Conservation (phyloP, 2,797 vertebrate genomes). For the Mormyrops attenuatus region DNA sequence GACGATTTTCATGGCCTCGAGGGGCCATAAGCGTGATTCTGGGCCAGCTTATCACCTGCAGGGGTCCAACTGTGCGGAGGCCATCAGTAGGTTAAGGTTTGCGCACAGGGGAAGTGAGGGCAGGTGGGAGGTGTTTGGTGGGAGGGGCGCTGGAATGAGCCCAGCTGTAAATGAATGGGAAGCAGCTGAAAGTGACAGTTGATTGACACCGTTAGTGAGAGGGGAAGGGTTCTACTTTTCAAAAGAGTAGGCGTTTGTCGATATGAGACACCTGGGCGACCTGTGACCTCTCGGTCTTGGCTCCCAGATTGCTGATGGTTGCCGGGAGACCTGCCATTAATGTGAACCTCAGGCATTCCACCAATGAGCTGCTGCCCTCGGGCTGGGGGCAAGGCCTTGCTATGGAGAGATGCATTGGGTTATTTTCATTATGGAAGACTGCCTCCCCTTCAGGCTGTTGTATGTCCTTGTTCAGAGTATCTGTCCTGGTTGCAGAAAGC, state of each 20-base stretch:
- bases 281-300: constrained; percentile 43
- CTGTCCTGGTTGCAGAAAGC: not conserved
- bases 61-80: not conserved
- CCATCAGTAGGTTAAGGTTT: not conserved
- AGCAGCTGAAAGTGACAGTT: constrained; percentile 47
- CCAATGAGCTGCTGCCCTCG: constrained; percentile 37
- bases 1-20: not conserved
- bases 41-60: not conserved
- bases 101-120: not conserved
- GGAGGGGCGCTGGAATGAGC: constrained; percentile 50
- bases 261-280: constrained; percentile 40
- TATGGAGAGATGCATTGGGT: not conserved
- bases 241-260: constrained; percentile 21
- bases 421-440: not conserved
- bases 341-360: constrained; percentile 45
- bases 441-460: not conserved
- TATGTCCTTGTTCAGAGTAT: not conserved
- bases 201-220: constrained; percentile 32
- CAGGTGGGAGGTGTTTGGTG: constrained; percentile 5
- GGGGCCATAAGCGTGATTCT: not conserved
- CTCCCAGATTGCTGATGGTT: constrained; percentile 48
- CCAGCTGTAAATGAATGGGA: constrained; percentile 63
- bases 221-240: constrained; percentile 21
- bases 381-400: not conserved
- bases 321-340: constrained; percentile 53